These are phyloP conservation scores for Porites cylindrica DNA, from an alignment of 92 coral and sea anemone species.

Conservation along the genomic window DNA sequence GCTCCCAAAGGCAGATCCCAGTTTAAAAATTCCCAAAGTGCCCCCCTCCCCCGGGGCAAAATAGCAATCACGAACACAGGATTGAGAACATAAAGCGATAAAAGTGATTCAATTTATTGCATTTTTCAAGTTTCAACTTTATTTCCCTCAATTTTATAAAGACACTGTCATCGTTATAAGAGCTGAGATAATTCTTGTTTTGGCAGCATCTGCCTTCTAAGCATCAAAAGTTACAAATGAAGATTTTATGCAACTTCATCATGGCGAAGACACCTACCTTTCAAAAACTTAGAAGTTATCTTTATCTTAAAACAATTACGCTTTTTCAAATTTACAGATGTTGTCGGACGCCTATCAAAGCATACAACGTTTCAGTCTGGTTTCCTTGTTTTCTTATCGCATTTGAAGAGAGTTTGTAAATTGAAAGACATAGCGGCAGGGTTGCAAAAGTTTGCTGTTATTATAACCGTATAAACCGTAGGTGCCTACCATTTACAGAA, in stretches of 20 bases:
- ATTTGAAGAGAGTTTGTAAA: not conserved
- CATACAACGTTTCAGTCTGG: not conserved
- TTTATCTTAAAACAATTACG: no score
- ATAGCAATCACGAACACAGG: no score
- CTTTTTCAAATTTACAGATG: not conserved
- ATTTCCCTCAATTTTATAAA: no score
- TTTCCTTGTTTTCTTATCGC: not conserved
- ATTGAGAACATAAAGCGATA: no score
- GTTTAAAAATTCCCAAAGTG: no score
- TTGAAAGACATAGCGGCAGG: not conserved
- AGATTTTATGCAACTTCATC: conserved; percentile 28
- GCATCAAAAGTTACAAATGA: conserved; percentile 24
- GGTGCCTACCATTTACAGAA: no score
- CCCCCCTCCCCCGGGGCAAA: no score
- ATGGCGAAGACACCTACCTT: not conserved
- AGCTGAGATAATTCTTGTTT: not conserved
- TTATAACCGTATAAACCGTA: no score
- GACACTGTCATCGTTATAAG: not conserved
- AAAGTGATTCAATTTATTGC: no score
- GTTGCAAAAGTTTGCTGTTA: not conserved
- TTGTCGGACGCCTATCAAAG: conserved; percentile 10
- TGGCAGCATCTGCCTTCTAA: not conserved
- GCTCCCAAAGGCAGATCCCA: no score
- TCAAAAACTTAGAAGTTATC: no score
- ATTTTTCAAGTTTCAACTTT: no score